These are phyloP conservation scores for Gephyroberyx darwinii DNA, from an alignment of 2,797 vertebrate genomes.

Conservation along the genomic window DNA sequence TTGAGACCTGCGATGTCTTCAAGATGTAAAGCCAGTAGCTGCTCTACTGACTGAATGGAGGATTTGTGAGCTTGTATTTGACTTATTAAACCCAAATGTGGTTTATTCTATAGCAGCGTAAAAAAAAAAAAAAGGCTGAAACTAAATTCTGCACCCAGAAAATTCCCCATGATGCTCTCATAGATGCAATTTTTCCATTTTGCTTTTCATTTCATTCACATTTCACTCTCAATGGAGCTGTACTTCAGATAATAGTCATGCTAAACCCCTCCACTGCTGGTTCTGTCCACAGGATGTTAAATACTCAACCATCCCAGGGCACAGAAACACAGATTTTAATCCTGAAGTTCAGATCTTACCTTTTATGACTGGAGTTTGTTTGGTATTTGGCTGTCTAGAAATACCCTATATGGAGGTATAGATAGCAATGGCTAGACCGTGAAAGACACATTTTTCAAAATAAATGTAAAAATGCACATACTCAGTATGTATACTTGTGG, in stretches of 20 bases:
- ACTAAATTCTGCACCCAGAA: too few species aligned
- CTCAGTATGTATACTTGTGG: constrained; percentile 52
- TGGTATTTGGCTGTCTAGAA: constrained; percentile 4
- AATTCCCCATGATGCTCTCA: too few species aligned
- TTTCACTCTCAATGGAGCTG: constrained; percentile 23
- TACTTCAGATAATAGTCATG: neutral
- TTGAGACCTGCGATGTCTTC: neutral
- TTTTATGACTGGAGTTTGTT: neutral
- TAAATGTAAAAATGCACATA: constrained; percentile 35
- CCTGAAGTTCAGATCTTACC: neutral
- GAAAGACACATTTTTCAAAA: constrained; percentile 26
- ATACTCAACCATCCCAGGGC: neutral
- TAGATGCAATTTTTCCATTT: too few species aligned
- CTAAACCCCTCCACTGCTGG: neutral
- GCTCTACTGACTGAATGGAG: constrained; percentile 7
- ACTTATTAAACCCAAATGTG: constrained; percentile 8
- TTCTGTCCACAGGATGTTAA: neutral
- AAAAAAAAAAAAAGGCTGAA: too few species aligned
- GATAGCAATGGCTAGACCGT: constrained; percentile 21
- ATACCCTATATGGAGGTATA: constrained; percentile 3
- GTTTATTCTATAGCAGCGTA: too few species aligned
- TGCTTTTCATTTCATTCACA: constrained; percentile 14
- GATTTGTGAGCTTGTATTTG: neutral
- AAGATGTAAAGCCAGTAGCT: constrained; percentile 5
- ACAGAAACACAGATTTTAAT: constrained; percentile 6